Evolutionary conservation across 2,888 invertebrate genomes (phyloP), one percentile per base, ranked within the genome.

Genomic region (Mythimna lalbum): DNA sequence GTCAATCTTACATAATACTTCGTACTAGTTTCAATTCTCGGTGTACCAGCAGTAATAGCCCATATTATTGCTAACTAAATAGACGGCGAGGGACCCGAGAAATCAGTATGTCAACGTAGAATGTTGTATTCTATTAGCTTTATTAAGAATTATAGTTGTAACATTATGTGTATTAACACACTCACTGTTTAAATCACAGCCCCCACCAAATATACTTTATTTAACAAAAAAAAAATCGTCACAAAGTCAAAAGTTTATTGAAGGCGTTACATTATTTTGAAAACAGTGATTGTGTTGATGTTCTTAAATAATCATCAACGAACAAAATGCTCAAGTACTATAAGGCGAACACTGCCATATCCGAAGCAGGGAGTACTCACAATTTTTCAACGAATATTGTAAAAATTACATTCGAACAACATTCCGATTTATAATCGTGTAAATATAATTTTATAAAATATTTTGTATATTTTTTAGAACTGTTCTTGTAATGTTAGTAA

Each of bases 211-310:
- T 92, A 92, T 89, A 88, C 76, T 76, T 85, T 85, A 77, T 84
- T 86, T 82, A 87, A 89, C 86, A 85, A 70, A 80, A 83, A 85
- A 33, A 43, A 43, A 43, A 43, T 85, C 87, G 90, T 89, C 89
- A 90, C 90, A 89, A 90, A 86, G 83, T 79, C 69, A 78, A 78
- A 43, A 68, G 63, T 82, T 73, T 80, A 69, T 43, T 75, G 76
- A 83, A 81, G 82, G 81, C 77, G 80, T 81, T 76, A 80, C 74
- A 75, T 78, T 69, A 80, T 75, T 83, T 78, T 57, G 52, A 72
- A 94, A 96, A 96, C 96, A 95, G 96, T 96, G 96, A 94, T 88
- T 96, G 95, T 96, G 96, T 95, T 96, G 96, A 96, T 95, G 90
- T 93, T 92, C 91, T 88, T 87, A 92, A 87, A 90, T 91, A 90